Evolutionary conservation across 2,113 vertebrate species (phyloP), one percentile per base, ranked within the genome.

Genomic region (Pavo muticus): DNA sequence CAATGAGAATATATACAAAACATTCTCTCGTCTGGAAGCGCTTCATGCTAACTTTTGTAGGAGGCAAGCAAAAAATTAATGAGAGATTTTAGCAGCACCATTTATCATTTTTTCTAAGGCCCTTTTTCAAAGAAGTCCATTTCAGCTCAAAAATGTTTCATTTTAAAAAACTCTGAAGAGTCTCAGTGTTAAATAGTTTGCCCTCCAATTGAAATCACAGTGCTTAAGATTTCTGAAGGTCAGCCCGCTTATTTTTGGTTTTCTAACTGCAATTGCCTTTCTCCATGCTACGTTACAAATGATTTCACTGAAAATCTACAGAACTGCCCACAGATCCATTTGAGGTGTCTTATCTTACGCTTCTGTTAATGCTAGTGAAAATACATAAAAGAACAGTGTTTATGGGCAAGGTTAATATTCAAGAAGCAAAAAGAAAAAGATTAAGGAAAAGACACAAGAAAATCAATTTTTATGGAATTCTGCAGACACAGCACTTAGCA

Each of bases 11-110:
- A 40, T 3, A 65, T 2, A 77, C 45, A 73, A 81, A 87, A 81
- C 4, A 2, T 1, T 40, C n/a, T 47, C 59, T 0, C 6, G 23
- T 56, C 65, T 44, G 10, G 19, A 73, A 90, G 59, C 1, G 5
- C 67, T 78, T 81, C 39, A 78, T 83, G 56, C 54, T 45, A 76
- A 86, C 79, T 67, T 74, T n/a, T 5, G 5, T 12, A 84, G 88
- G 64, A 93, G 80, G 80, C 65, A 60, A 61, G 80, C 3, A 8
- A 77, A 91, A 91, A 91, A 80, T 84, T 94, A 95, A 94, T 86
- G 91, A 94, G 89, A 87, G 57, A 52, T 81, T 94, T 93, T 84
- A 94, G 82, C 87, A 94, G 12, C 71, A 63, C 37, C 88, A 95
- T 93, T 92, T 91, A 80, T 94, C 89, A 88, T 74, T 74, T 81